phyloP scores from a whole-genome alignment of 2,888 invertebrate species.

The Drosophila pullipes region DNA sequence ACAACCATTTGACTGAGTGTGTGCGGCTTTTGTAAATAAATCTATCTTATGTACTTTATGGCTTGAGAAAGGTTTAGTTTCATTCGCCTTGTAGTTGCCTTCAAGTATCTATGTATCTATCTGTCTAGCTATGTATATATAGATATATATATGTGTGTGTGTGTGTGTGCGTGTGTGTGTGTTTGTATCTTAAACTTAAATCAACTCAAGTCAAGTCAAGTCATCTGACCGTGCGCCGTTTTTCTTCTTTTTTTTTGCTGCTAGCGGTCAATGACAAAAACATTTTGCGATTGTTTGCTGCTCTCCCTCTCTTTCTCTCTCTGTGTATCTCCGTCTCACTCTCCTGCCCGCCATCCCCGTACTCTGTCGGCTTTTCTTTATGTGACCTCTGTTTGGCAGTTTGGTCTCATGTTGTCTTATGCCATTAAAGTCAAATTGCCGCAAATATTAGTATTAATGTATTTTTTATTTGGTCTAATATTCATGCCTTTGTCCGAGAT shows the following conservation, averaged over 20 bases:
- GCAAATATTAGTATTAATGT: slow-evolving; percentile 79
- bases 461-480: slow-evolving; percentile 71
- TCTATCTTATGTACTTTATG: slow-evolving; percentile 73
- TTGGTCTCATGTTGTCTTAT: slow-evolving; percentile 52
- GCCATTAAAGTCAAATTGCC: slow-evolving; percentile 78
- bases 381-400: slow-evolving; percentile 58
- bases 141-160: background rate
- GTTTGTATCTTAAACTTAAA: slow-evolving; percentile 43
- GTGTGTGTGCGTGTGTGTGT: background rate
- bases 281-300: slow-evolving; percentile 51
- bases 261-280: slow-evolving; percentile 78
- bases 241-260: slow-evolving; percentile 44
- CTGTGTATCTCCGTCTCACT: background rate
- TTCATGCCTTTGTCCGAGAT: slow-evolving; percentile 29
- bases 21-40: slow-evolving; percentile 74
- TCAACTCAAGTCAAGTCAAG: slow-evolving; percentile 60
- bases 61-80: slow-evolving; percentile 76
- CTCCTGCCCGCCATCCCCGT: background rate
- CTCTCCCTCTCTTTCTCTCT: background rate
- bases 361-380: slow-evolving; percentile 11
- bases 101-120: slow-evolving; percentile 19
- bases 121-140: background rate
- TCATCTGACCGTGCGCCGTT: slow-evolving; percentile 77
- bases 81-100: slow-evolving; percentile 54
- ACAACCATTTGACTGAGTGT: background rate